Conservation (phyloP, 2,113 vertebrate species). For the Cardinalis cardinalis region DNA sequence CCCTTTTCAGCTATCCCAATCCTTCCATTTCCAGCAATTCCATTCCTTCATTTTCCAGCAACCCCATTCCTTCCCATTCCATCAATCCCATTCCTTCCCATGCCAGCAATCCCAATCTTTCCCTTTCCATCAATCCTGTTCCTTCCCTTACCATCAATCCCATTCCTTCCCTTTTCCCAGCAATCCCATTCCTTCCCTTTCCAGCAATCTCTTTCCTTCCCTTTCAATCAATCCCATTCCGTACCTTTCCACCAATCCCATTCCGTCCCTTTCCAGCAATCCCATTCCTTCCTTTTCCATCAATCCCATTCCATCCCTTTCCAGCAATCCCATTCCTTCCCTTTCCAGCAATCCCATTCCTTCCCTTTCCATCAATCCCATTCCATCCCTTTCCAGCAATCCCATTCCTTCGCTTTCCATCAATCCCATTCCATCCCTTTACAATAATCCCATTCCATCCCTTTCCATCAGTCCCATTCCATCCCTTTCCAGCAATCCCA, state of each 20-base stretch:
- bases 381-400: background rate
- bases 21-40: background rate
- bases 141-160: background rate
- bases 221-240: accelerated
- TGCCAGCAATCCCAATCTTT: accelerated
- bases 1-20: accelerated
- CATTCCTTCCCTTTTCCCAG: accelerated
- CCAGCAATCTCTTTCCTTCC: background rate
- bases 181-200: background rate
- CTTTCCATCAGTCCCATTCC: background rate
- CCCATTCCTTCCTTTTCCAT: accelerated
- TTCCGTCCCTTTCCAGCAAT: accelerated
- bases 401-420: accelerated
- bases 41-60: no score
- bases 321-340: no score
- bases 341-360: accelerated
- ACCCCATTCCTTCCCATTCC: no score
- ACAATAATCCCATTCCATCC: background rate
- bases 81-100: accelerated
- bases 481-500: background rate
- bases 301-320: accelerated
- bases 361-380: accelerated
- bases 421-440: background rate
- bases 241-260: no score
- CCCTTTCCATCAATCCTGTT: accelerated